Base-by-base conservation (phyloP, 1,140 invertebrate genomes). In the Drosophila varians region DNA sequence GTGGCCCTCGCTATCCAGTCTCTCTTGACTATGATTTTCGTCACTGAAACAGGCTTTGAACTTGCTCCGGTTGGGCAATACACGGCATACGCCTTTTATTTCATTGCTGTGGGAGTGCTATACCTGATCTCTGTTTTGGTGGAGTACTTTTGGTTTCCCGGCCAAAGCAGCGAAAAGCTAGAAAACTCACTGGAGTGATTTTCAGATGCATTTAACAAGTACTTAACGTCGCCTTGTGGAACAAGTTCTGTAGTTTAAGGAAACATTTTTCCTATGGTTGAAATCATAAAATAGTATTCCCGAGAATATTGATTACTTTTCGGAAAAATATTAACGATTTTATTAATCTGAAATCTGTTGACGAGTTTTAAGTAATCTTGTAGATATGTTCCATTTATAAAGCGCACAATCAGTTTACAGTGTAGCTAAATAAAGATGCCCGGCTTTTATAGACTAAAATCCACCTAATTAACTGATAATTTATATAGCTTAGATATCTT, bases 1-100 rank as follows among this genome's bases (percentile, higher is more conserved):
- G 38, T 97, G 0, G 96, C 96, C 18, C 92, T 98, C 1, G 70
- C 94, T 1, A 89, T 98, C 2, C 96, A 98, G 91, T 95, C 95
- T 4, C 77, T 97, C 12, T 88, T 98, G 6, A 98, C 96, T 0
- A 79, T 95, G 1, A 91, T 96, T 21, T 94, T 98, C 5, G 92
- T 94, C 9, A 92, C 93, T 4, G 82, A 89, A 1, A 66, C 61
- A n/a, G 91, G 90, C 2, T 79, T 94, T 11, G 64, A 71, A 12
- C 79, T 93, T 12, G 38, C 74, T 4, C 82, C 92, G 18, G 70
- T 88, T 0, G 73, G 77, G 0, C 92, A 93, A 73, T 94, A 92
- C 64, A 92, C 90, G 36, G 90, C 90, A 4, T 89, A 93, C 25
- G 92, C 78, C 2, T 88, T 90, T 36, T 91, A 91, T 58, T 91